Base-by-base conservation (phyloP, 64 coral and sea anemone genomes). In the Dendrophyllia cribrosa region DNA sequence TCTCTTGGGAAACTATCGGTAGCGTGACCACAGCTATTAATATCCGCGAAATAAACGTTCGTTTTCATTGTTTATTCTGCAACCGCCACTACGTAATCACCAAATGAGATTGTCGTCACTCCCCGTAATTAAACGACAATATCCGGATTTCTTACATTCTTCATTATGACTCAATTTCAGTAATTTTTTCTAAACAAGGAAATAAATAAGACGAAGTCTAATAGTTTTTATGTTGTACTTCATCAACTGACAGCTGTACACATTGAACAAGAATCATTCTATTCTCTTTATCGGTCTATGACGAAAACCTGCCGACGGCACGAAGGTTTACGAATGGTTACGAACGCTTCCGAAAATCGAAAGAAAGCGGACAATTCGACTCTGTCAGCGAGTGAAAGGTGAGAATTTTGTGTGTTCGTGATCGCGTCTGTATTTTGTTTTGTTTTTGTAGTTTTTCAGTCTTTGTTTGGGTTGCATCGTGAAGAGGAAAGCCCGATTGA, bases 251-350 rank as follows among this genome's bases (percentile, higher is more conserved):
- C 34, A 34, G 34, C 34, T 34, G 34, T 34, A 34, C 34, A n/a
- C n/a, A n/a, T n/a, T n/a, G 34, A 34, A 34, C 34, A 34, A 34
- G 34, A 34, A 34, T 34, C 34, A 34, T 34, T 34, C 34, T 34
- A 34, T 34, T 34, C 34, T 34, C 34, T 34, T 34, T 34, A 34
- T 34, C 34, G 34, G 34, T 34, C 34, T 34, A 34, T 34, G 34
- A 34, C 63, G 62, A 49, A 4, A 19, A 51, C 17, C 16, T 65
- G 20, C 46, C 62, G 60, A 84, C 16, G 19, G 9, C 19, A 84
- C 80, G 80, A 84, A 84, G 12, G 62, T 84, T 84, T 10, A 67
- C 80, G 80, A 84, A 84, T 84, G 80, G 80, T 84, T 47, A 84
- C 80, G 80, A 84, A 67, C 45, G 80, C 17, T 84, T 84, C 80